phyloP scores from a whole-genome alignment of 1,140 invertebrate genomes.

The Pseudomyrmex sp. region DNA sequence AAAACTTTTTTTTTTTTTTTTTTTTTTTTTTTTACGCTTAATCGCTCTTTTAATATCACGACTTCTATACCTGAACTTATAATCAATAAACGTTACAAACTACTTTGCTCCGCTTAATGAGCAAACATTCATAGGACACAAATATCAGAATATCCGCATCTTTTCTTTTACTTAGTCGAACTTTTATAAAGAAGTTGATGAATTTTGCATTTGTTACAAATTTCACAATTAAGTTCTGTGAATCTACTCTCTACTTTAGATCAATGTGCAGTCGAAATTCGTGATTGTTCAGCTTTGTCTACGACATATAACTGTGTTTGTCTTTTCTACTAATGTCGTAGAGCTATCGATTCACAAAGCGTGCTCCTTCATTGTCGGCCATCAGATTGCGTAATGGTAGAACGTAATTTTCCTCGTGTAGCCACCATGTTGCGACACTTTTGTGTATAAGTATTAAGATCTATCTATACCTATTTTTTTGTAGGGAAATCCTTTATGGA shows the following conservation, averaged over 20 bases:
- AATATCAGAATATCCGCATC: neutral
- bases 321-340: neutral
- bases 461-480: too few species aligned
- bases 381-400: too few species aligned
- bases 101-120: neutral
- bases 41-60: constrained; percentile 60
- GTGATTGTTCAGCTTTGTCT: constrained; percentile 67
- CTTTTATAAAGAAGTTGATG: constrained; percentile 24
- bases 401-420: too few species aligned
- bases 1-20: too few species aligned
- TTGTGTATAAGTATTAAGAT: too few species aligned
- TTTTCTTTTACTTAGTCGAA: constrained; percentile 3
- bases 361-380: too few species aligned
- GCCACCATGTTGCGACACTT: too few species aligned
- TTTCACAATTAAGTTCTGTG: neutral
- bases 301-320: constrained; percentile 52
- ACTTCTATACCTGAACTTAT: constrained; percentile 15
- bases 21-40: too few species aligned
- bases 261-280: constrained; percentile 56
- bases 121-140: neutral
- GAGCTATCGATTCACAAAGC: too few species aligned
- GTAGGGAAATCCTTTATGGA: too few species aligned
- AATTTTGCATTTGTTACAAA: constrained; percentile 50
- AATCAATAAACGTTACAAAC: constrained; percentile 37
- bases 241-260: neutral